These are phyloP conservation scores for Parotocinclus haroldoi DNA, from an alignment of 2,797 vertebrate genomes.

Conservation along the genomic window DNA sequence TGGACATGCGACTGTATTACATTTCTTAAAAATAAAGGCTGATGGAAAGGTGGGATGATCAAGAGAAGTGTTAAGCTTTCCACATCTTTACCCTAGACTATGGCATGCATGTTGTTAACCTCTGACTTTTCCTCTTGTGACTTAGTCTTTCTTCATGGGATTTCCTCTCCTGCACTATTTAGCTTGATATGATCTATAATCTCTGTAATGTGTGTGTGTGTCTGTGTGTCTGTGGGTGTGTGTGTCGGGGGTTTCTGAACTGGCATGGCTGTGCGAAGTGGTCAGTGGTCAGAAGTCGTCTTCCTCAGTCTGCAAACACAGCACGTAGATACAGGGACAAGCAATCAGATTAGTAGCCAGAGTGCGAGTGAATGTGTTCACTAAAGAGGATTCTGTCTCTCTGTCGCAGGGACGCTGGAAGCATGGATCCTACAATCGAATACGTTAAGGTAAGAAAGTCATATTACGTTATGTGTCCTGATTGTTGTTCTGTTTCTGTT, in stretches of 20 bases:
- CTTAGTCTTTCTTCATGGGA: conserved; percentile 14
- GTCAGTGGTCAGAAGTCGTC: conserved; percentile 32
- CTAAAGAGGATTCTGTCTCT: conserved; percentile 55
- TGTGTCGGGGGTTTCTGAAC: conserved; percentile 23
- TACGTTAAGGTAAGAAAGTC: conserved; percentile 81
- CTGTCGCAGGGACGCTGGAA: conserved; percentile 68
- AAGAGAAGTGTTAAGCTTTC: no score
- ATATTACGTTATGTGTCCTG: not conserved
- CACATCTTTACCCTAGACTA: no score
- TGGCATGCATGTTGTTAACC: not conserved
- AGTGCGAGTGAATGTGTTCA: conserved; percentile 45
- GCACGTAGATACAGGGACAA: conserved; percentile 4
- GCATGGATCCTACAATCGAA: conserved; percentile 71
- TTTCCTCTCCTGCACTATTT: conserved; percentile 24
- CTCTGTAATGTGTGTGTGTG: conserved; percentile 22
- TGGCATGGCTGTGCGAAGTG: conserved; percentile 35
- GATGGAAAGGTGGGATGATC: no score
- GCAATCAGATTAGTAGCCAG: not conserved
- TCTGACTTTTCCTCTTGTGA: conserved; percentile 6
- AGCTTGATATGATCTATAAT: conserved; percentile 34
- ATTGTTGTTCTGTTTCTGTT: conserved; percentile 1
- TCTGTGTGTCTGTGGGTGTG: conserved; percentile 24
- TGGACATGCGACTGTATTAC: not conserved
- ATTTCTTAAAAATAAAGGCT: not conserved
- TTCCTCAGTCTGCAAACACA: conserved; percentile 31